Percentiles rank a stretch among this genome's conserved stretches.
Evolutionary conservation across 2,888 invertebrate genomes (phyloP).

Genomic region (Tachystola acroxantha): DNA sequence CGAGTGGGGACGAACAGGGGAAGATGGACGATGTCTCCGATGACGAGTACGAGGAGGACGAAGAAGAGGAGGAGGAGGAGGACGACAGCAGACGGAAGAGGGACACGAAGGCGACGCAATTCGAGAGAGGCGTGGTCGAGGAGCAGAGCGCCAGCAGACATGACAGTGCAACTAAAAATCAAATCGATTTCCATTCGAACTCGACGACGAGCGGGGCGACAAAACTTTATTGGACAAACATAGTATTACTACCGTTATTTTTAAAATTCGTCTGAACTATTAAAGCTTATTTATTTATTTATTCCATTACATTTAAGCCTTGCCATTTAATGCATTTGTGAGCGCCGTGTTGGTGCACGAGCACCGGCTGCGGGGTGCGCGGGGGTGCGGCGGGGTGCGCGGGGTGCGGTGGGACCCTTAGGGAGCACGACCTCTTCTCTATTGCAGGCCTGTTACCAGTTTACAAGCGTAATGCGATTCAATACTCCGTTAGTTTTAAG

Average conservation of each 20-base stretch:
- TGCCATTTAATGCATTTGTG: slow-evolving; percentile 64
- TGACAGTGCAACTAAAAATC: slow-evolving; percentile 39
- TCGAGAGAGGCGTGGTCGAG: slow-evolving; percentile 42
- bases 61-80: not conserved
- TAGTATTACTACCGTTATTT: slow-evolving; percentile 40
- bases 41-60: slow-evolving; percentile 23
- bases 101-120: slow-evolving; percentile 17
- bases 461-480: slow-evolving; percentile 54
- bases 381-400: slow-evolving; percentile 23
- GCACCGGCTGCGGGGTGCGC: slow-evolving; percentile 29
- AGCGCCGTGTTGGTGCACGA: slow-evolving; percentile 9
- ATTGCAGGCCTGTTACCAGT: slow-evolving; percentile 54
- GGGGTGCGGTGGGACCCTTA: no score
- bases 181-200: slow-evolving; percentile 42
- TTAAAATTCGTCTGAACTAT: slow-evolving; percentile 40
- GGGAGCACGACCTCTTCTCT: not conserved
- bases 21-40: slow-evolving; percentile 27
- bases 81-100: slow-evolving; percentile 3
- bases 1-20: slow-evolving; percentile 19
- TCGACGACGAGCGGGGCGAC: slow-evolving; percentile 17
- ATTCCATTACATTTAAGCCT: slow-evolving; percentile 61
- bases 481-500: slow-evolving; percentile 63
- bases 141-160: slow-evolving; percentile 37
- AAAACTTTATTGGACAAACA: slow-evolving; percentile 26
- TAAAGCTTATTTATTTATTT: slow-evolving; percentile 54